These are phyloP conservation scores for Brienomyrus longianalis DNA, from an alignment of 2,113 vertebrate species.

Conservation along the genomic window DNA sequence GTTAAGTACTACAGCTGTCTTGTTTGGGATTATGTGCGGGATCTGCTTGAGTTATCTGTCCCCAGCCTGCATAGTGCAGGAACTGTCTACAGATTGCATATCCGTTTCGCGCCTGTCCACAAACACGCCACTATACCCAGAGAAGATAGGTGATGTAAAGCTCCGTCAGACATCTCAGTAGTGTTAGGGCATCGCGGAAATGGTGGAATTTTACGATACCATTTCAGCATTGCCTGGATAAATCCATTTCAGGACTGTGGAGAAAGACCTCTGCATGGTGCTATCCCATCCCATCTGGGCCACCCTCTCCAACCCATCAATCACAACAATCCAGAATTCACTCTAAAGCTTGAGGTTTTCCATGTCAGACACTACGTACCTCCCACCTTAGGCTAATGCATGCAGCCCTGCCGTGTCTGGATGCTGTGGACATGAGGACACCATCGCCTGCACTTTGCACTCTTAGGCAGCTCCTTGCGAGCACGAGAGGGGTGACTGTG, in stretches of 20 bases:
- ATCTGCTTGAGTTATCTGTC: not conserved
- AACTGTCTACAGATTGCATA: not conserved
- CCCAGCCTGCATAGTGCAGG: not conserved
- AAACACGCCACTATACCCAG: not conserved
- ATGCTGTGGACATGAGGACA: not conserved
- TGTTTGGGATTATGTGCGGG: not conserved
- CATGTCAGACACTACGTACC: too few relatives aligned
- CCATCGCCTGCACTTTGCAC: not conserved
- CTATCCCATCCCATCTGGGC: not conserved
- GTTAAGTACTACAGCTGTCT: not conserved
- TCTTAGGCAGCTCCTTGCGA: not conserved
- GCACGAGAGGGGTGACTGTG: not conserved
- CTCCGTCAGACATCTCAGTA: not conserved
- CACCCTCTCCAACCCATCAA: not conserved
- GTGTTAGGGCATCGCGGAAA: not conserved
- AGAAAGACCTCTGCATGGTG: constrained; percentile 24
- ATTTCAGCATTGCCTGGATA: not conserved
- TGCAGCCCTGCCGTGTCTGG: not conserved
- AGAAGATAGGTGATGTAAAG: not conserved
- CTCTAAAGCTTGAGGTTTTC: not conserved
- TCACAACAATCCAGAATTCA: not conserved
- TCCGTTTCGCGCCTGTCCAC: not conserved
- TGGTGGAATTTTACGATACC: not conserved
- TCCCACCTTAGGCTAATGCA: not conserved
- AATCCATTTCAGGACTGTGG: not conserved